Base-by-base conservation (phyloP, 2,888 invertebrate genomes). In the Ennomos fuscantarius region DNA sequence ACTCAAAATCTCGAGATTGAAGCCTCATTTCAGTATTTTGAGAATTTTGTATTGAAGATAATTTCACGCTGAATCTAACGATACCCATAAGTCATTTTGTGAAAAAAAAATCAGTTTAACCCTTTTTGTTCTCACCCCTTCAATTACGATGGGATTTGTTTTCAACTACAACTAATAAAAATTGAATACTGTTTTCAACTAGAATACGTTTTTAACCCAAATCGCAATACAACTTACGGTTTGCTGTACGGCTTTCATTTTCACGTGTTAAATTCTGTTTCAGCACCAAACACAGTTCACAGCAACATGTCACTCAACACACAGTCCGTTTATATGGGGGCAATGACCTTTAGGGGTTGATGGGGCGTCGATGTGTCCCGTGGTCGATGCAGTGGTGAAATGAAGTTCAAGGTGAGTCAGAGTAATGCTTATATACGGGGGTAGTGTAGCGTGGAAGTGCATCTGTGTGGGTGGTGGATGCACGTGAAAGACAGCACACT, bases 331-430 rank as follows among this genome's bases (percentile, higher is more conserved):
- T 52, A 35, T 49, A 31, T 46, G 63, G 50, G 57, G 60, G 58
- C 62, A 58, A 66, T 63, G 65, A 67, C 65, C 63, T 65, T 62
- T 60, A 41, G 49, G 58, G 54, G 60, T 62, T 52, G 45, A 49
- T 44, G 55, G 60, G 62, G 52, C 61, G 39, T 56, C 58, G 58
- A 58, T 57, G 56, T 58, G 64, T 60, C 60, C 56, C 45, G 58
- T 48, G 63, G 68, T 69, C 72, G 75, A 59, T 65, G 75, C 78
- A 66, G 82, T 79, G 82, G 77, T 81, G 86, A 80, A 92, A 81
- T 92, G 91, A 89, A 90, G 92, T 92, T 92, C 92, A 92, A 92
- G 92, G 92, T 86, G 87, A 86, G 79, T 76, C 66, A 66, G 78
- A 68, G 61, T 65, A 71, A 76, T 73, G 82, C 74, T 89, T 92